Evolutionary conservation across 2,888 invertebrate species (phyloP), one percentile per base, ranked within the genome.

Genomic region (Icerya purchasi): DNA sequence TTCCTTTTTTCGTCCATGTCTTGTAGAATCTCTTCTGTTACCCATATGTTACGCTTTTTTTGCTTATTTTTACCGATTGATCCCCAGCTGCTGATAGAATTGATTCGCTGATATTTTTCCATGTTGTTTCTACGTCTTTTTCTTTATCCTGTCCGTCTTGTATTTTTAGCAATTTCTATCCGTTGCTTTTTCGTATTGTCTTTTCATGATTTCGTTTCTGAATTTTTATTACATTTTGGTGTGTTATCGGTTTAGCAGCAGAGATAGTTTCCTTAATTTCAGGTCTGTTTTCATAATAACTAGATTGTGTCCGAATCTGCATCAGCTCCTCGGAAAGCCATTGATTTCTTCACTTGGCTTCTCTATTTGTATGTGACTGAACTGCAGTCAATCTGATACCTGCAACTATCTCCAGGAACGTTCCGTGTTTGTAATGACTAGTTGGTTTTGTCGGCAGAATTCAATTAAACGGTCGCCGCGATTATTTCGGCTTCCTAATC

Each of bases 351-450:
- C 21, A 56, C 50, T 19, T 51, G 22, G 22, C 50, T 53, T 23
- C 50, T 57, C n/a, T 22, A 57, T 36, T 36, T 36, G 36, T 52
- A 20, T 25, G 22, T 59, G 22, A 59, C 19, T 19, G 56, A 36
- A 20, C 57, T 59, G 23, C 56, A 59, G 22, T 57, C 59, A 19
- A 59, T 59, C 24, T 59, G 59, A 24, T 56, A 59, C 22, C 59
- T 58, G 25, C 53, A 21, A 22, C 49, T 50, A 22, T 54, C 55
- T n/a, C 23, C 5, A n/a, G 24, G 56, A 54, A 49, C 36, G 8
- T 54, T 56, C 10, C 36, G 56, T 21, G 59, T 59, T 21, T 56
- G 25, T 8, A 36, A 36, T 56, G 22, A 24, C 10, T 19, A 53
- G 24, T 22, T 18, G 14, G 10, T 53, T 19, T 53, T 53, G 22